A percentile compares a stretch with the other conserved stretches of the same genome.
These are phyloP conservation scores for Campoplex capitator DNA, from an alignment of 2,888 invertebrate species.

Conservation along the genomic window DNA sequence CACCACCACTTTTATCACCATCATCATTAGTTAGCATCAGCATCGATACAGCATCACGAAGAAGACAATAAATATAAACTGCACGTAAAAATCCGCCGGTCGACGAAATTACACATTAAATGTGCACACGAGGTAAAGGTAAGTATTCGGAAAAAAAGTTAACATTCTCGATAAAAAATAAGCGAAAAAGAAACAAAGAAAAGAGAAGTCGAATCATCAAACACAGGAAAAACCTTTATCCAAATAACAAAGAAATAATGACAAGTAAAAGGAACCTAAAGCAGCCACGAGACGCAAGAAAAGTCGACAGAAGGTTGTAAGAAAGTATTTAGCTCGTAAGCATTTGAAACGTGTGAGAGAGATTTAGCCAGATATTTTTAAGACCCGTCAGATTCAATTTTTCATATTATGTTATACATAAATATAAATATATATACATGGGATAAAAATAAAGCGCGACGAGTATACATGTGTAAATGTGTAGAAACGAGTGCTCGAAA, in stretches of 20 bases:
- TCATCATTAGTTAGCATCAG: background rate
- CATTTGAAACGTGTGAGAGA: constrained; percentile 75
- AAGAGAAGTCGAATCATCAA: background rate
- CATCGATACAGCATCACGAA: constrained; percentile 18
- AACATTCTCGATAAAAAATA: background rate
- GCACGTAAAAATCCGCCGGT: constrained; percentile 34
- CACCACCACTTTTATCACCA: background rate
- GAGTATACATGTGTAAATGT: constrained; percentile 9
- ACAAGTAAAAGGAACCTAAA: background rate
- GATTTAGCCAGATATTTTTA: constrained; percentile 82
- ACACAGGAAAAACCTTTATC: background rate
- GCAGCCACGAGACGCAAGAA: constrained; percentile 47
- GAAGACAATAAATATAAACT: constrained; percentile 46
- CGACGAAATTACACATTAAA: constrained; percentile 32
- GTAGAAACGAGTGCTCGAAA: constrained; percentile 25
- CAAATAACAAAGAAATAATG: constrained; percentile 17
- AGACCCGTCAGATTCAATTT: constrained; percentile 82
- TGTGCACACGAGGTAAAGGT: constrained; percentile 57
- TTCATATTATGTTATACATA: constrained; percentile 79
- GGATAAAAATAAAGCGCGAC: background rate
- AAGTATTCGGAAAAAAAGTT: constrained; percentile 11
- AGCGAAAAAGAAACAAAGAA: background rate
- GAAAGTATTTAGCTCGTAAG: constrained; percentile 83
- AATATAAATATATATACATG: constrained; percentile 71
- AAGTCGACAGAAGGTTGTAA: constrained; percentile 83